Percentiles rank a stretch among this genome's conserved stretches.
Conservation (phyloP, 1,140 invertebrate species). For the Drosophila tsacasi region DNA sequence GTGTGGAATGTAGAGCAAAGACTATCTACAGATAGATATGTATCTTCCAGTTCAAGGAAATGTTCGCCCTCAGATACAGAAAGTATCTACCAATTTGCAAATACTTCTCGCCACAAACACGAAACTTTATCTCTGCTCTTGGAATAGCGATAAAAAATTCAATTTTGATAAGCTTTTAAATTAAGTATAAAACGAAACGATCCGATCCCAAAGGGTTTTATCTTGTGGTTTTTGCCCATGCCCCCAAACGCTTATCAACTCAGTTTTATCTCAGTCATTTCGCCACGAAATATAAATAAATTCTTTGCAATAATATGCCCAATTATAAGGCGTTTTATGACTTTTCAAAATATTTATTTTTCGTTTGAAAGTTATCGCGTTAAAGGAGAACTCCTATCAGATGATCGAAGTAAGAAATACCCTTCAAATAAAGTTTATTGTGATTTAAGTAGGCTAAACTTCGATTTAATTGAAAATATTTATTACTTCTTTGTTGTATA, state of each 20-base stretch:
- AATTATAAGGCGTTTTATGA: conserved; percentile 66
- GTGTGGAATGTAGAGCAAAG: conserved; percentile 30
- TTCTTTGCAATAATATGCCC: conserved; percentile 62
- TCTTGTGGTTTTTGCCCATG: conserved; percentile 11
- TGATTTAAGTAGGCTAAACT: neutral
- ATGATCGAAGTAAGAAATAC: neutral
- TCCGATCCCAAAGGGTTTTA: conserved; percentile 41
- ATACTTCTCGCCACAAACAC: conserved; percentile 16
- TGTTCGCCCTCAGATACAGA: neutral
- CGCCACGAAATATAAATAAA: conserved; percentile 43
- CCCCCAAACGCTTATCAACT: conserved; percentile 19
- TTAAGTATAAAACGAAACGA: conserved; percentile 55
- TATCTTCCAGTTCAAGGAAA: conserved; percentile 45
- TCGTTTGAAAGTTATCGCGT: conserved; percentile 29
- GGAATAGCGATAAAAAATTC: conserved; percentile 52
- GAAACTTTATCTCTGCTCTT: conserved; percentile 39
- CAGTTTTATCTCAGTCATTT: conserved; percentile 54
- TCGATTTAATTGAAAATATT: neutral
- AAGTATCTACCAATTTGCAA: conserved; percentile 32
- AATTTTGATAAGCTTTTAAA: conserved; percentile 74
- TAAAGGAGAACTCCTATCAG: neutral
- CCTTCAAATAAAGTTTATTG: neutral
- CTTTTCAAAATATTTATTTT: conserved; percentile 51
- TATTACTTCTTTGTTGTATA: too few relatives aligned
- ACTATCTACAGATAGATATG: conserved; percentile 40